Evolutionary conservation across 2,797 vertebrate genomes (phyloP), one percentile per base, ranked within the genome.

Genomic region (Sebastes minor): DNA sequence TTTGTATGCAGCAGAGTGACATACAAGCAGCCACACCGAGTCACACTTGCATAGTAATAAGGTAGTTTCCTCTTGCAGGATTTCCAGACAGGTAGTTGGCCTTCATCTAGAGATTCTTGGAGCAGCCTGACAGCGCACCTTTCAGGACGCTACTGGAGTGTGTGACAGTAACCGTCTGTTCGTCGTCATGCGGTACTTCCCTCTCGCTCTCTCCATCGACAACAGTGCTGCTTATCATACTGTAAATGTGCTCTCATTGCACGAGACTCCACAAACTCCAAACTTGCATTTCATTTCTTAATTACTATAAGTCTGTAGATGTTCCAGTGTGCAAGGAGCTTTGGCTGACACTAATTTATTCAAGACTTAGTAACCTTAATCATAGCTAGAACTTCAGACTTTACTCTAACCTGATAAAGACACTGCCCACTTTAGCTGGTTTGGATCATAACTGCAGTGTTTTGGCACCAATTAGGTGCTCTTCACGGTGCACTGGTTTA

Each of bases 111-210:
- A 74, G 79, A 85, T 86, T 82, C 56, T 61, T 69, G 71, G 70
- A 75, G 74, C 81, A 86, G 71, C 85, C 66, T 92, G 91, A 90
- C 90, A 85, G 85, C 80, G 5, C 78, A 92, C 85, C 89, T 88
- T 80, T 93, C 92, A 93, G 88, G 85, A 82, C 25, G 61, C 71
- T 88, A 91, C 81, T 91, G 88, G 82, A 93, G 90, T 91, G 89
- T 91, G 86, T 92, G 93, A 93, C 91, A 93, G 89, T 82, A 76
- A 70, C 84, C 82, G 86, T 91, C 86, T 91, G 87, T 89, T 90
- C 35, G 16, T 79, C 71, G 63, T 88, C 81, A 63, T 64, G 73
- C 38, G 6, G 38, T 79, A 53, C 76, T 82, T 87, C 57, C 55
- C 71, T 76, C 60, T 78, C n/a, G 2, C 75, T 79, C 72, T 67